Conservation (phyloP, 2,797 vertebrate genomes). For the Ficedula albicollis region DNA sequence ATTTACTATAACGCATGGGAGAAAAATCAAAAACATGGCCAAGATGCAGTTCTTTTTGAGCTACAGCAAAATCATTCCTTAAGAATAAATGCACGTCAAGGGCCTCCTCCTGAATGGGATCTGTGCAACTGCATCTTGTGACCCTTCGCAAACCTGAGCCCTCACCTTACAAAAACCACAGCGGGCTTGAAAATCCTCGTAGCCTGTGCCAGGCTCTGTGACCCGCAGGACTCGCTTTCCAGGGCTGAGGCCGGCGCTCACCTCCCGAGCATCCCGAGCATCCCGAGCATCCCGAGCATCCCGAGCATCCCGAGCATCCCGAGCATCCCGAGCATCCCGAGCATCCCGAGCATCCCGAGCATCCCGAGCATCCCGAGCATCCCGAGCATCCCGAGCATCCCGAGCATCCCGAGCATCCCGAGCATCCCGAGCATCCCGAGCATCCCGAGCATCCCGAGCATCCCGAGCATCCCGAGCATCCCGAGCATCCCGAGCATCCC, state of each 20-base stretch:
- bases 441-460: not conserved
- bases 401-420: not conserved
- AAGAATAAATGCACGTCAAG: not conserved
- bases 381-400: too few species aligned
- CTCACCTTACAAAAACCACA: not conserved
- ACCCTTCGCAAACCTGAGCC: not conserved
- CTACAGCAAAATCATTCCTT: not conserved
- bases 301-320: too few species aligned
- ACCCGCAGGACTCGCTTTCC: not conserved
- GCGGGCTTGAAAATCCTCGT: not conserved
- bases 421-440: too few species aligned
- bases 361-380: not conserved
- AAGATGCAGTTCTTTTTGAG: not conserved
- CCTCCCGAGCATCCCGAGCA: not conserved
- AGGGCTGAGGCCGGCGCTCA: not conserved
- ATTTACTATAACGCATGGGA: not conserved
- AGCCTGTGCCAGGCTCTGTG: not conserved
- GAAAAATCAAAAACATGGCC: not conserved
- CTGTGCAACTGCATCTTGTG: not conserved
- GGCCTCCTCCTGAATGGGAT: not conserved
- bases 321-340: too few species aligned
- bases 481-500: not conserved
- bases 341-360: too few species aligned
- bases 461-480: too few species aligned
- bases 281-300: not conserved